These are phyloP conservation scores for Drosophila engyochracea DNA, from an alignment of 2,888 invertebrate species.

Conservation along the genomic window DNA sequence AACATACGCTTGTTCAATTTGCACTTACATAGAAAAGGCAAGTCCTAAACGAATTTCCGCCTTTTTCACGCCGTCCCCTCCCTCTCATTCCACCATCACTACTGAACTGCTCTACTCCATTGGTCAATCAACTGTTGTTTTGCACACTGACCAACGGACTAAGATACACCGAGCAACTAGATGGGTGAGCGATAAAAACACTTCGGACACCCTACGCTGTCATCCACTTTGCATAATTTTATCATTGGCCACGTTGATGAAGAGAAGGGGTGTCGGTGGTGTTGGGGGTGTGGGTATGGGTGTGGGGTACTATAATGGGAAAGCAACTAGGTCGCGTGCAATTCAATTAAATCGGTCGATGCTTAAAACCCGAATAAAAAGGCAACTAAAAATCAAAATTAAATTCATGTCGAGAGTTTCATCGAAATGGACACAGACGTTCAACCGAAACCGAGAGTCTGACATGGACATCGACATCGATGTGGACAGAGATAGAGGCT, in stretches of 20 bases:
- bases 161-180: background rate
- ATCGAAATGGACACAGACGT: conserved; percentile 29
- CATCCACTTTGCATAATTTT: conserved; percentile 59
- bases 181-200: conserved; percentile 34
- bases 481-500: background rate
- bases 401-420: conserved; percentile 69
- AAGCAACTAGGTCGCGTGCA: conserved; percentile 48
- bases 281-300: background rate
- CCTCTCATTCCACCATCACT: background rate
- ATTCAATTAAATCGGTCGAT: conserved; percentile 76
- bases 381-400: conserved; percentile 77
- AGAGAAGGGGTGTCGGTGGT: background rate
- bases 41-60: conserved; percentile 13
- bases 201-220: conserved; percentile 25
- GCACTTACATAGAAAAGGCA: conserved; percentile 66
- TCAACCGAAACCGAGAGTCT: background rate
- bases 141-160: background rate
- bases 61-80: background rate
- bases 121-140: conserved; percentile 29
- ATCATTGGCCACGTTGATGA: conserved; percentile 4
- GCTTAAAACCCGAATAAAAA: conserved; percentile 67
- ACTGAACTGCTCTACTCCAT: background rate
- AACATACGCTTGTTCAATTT: conserved; percentile 64
- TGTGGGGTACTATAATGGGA: background rate
- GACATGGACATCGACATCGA: background rate